These are phyloP conservation scores for Stenotaenia linearis DNA, from an alignment of 2,888 invertebrate species.

Conservation along the genomic window DNA sequence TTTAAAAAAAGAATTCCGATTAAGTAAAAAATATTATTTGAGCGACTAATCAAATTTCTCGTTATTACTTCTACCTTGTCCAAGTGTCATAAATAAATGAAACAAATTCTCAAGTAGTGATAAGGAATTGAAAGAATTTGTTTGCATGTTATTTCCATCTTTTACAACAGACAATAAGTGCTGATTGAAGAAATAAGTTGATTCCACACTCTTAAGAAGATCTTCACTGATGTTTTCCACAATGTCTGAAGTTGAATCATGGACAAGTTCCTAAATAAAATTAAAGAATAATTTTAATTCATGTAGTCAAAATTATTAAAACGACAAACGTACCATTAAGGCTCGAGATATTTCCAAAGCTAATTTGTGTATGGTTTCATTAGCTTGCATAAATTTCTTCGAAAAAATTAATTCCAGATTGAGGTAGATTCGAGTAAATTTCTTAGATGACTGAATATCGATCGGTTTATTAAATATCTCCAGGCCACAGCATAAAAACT, in stretches of 20 bases:
- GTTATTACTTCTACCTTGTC: not conserved
- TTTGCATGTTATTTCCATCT: not conserved
- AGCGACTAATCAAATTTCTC: not conserved
- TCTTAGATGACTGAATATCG: not conserved
- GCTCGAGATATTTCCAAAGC: not conserved
- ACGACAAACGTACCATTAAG: not conserved
- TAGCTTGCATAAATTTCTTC: not conserved
- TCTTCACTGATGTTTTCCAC: not conserved
- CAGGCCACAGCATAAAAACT: not conserved
- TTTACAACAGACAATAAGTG: not conserved
- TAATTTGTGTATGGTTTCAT: not conserved
- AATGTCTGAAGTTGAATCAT: not conserved
- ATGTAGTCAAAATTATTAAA: not conserved
- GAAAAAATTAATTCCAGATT: not conserved
- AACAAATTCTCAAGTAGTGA: not conserved
- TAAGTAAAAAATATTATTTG: not conserved
- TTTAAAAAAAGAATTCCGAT: too few species aligned
- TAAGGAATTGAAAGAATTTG: not conserved
- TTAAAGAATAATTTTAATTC: not conserved
- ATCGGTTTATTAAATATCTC: not conserved
- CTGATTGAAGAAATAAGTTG: not conserved
- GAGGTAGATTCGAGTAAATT: not conserved
- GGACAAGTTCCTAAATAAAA: not conserved
- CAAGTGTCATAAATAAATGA: not conserved
- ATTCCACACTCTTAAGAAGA: not conserved